Evolutionary conservation across 2,797 vertebrate species (phyloP), one percentile per base, ranked within the genome.

Genomic region (Botia almorhae): DNA sequence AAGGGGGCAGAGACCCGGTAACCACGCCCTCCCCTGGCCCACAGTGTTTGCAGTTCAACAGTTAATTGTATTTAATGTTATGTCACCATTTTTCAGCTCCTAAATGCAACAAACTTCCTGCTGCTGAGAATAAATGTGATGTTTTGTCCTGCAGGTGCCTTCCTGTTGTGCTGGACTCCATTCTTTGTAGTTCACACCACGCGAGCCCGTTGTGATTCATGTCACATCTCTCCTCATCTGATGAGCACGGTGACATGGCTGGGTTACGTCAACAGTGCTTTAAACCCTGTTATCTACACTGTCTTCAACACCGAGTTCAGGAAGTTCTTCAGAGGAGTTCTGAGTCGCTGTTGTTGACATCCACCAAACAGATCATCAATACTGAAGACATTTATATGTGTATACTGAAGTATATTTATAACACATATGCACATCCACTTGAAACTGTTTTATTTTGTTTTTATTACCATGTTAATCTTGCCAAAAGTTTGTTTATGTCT

Each of bases 91-190:
- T 29, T 13, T 48, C 43, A 53, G 13, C 58, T 36, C 16, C 36
- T 7, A 17, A 58, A 56, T 56, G 5, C 65, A 14, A 39, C 19
- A 46, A 68, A 48, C 14, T 6, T 67, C n/a, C 39, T 14, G 8
- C 2, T 0, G 33, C n/a, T 21, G 36, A 48, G 43, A 10, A 55
- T 8, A 71, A 39, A 72, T 29, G 33, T 60, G 21, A 46, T 10
- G 11, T 68, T 16, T 69, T 3, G 2, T 56, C 5, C 16, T 51
- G 7, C 91, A 98, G 96, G 97, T 64, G 95, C 93, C 89, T 98
- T 98, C 91, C 90, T 98, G 85, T 92, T 98, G 87, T 99, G 97
- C 90, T 99, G 98, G 98, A 98, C 96, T 0, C 97, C 97, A 0
- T 99, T 98, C 90, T 98, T 98, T 74, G 96, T 97, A 76, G 96